These are phyloP conservation scores for Sanderia malayensis DNA, from an alignment of 30 jellyfish, hydroid and myxozoan species.

Conservation along the genomic window DNA sequence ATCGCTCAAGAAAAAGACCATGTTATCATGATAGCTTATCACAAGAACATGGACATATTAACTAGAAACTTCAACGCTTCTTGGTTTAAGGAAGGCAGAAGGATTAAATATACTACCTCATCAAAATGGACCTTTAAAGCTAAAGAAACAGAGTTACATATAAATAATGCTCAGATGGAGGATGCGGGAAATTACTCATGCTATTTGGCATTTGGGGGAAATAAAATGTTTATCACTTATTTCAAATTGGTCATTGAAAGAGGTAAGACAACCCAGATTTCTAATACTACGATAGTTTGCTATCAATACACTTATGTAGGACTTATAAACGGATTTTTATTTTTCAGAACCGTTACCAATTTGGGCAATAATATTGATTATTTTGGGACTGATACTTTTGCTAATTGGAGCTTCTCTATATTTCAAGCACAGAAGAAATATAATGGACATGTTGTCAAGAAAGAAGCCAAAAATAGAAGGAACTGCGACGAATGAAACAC, in stretches of 20 bases:
- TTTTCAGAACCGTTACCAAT: constrained; percentile 44
- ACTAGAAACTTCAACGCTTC: constrained; percentile 17
- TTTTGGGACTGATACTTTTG: constrained; percentile 40
- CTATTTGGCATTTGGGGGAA: background rate
- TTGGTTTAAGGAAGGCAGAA: constrained; percentile 15
- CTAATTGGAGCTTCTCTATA: constrained; percentile 26
- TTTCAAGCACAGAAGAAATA: constrained; percentile 47
- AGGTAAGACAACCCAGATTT: constrained; percentile 28
- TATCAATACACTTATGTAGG: too few relatives aligned
- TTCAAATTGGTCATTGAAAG: constrained; percentile 25
- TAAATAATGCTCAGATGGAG: constrained; percentile 1
- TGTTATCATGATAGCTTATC: constrained; percentile 33
- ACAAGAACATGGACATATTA: constrained; percentile 10
- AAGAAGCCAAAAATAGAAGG: constrained; percentile 19
- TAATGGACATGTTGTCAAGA: constrained; percentile 16
- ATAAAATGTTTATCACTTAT: constrained; percentile 11
- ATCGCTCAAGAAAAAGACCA: constrained; percentile 29
- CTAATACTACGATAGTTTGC: background rate
- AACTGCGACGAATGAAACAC: constrained; percentile 35
- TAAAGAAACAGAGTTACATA: constrained; percentile 17
- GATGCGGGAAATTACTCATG: constrained; percentile 45
- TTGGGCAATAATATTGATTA: constrained; percentile 56
- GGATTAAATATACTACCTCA: background rate
- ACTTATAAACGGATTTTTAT: background rate
- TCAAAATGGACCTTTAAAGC: constrained; percentile 6